Base-by-base conservation (phyloP, 2,113 vertebrate species). In the Mastomys coucha region DNA sequence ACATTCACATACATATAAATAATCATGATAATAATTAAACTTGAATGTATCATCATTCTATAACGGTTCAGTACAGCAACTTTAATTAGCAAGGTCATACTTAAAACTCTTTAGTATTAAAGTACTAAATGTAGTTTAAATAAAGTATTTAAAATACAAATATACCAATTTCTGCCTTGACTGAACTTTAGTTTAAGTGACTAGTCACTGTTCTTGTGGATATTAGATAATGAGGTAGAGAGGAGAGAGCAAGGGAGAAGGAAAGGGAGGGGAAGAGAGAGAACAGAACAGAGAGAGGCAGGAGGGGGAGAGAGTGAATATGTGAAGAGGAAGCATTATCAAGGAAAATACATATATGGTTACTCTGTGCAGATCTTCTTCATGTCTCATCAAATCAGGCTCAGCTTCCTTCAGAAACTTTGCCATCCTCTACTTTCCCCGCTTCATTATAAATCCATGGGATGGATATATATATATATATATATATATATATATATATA, bases 91-190 rank as follows among this genome's bases (percentile, higher is more conserved):
- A n/a, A 69, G 80, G 11, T 1, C 81, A 70, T 92, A 53, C 2
- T 69, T 65, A 87, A 85, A 95, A 45, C 5, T 53, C 53, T 53
- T 53, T 53, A 53, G 53, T 53, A 78, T 51, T 51, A 17, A 78
- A 51, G 45, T 33, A 51, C 31, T 33, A 78, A 51, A 78, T 76
- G 17, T 51, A 9, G 49, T 90, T 93, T 88, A 81, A 81, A 75
- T 76, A 69, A 92, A 94, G 75, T 84, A 92, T n/a, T 82, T 86
- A 67, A 92, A 60, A 16, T 84, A 65, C 11, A 26, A 36, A 56
- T 81, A 31, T 89, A 78, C 24, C 0, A 70, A 69, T 92, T 96
- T 24, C 9, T 58, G 9, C 33, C 88, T 94, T 88, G 17, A 69
- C 56, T 67, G 24, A 88, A 33, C 81, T 94, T 78, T 81, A 33